Percentiles rank a stretch among this genome's conserved stretches.
These are phyloP conservation scores for Nemoura dubitans DNA, from an alignment of 2,888 invertebrate genomes.

Conservation along the genomic window DNA sequence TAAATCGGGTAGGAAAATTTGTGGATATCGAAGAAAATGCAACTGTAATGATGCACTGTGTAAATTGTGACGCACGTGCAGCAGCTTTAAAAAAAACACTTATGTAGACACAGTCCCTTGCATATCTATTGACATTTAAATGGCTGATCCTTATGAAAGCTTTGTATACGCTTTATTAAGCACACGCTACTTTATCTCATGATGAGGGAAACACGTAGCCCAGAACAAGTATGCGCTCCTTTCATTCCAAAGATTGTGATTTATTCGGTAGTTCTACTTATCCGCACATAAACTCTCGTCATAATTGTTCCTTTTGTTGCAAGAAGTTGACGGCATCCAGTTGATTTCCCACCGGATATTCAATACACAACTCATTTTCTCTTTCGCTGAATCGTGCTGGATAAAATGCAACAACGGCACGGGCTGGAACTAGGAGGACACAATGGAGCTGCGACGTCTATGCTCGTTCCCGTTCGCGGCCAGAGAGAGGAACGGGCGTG, in stretches of 20 bases:
- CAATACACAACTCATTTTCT: background rate
- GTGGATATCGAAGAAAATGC: too few relatives aligned
- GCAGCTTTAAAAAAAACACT: too few relatives aligned
- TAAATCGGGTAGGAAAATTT: too few relatives aligned
- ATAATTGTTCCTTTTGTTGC: background rate
- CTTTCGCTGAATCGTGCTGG: background rate
- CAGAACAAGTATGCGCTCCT: background rate
- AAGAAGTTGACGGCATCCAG: background rate
- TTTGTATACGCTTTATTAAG: background rate
- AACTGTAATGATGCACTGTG: too few relatives aligned
- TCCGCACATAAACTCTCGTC: background rate
- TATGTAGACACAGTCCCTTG: too few relatives aligned
- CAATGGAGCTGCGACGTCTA: too few relatives aligned
- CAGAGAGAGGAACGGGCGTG: too few relatives aligned
- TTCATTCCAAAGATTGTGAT: background rate
- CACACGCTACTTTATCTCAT: background rate
- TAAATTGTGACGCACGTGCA: too few relatives aligned
- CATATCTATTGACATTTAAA: too few relatives aligned
- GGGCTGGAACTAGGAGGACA: background rate
- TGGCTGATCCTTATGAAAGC: too few relatives aligned
- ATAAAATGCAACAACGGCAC: background rate
- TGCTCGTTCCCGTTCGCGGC: too few relatives aligned
- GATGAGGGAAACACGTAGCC: background rate
- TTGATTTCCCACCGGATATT: constrained; percentile 5
- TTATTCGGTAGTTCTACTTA: background rate